Evolutionary conservation across 2,888 invertebrate genomes (phyloP).

Genomic region (Steinernema hermaphroditum): DNA sequence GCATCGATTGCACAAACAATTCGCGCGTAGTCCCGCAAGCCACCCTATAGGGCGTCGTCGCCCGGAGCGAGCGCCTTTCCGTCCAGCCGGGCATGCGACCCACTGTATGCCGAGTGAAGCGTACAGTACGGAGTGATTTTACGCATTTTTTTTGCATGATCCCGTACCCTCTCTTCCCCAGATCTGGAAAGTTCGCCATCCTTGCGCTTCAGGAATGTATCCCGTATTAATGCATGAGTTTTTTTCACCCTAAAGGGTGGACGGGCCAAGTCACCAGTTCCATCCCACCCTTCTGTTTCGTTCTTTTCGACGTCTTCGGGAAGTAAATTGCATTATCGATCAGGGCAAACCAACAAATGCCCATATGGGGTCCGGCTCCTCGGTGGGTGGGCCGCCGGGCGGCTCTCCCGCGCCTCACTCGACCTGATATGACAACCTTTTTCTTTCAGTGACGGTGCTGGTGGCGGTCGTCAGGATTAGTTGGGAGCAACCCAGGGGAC

Average conservation of each 20-base stretch:
- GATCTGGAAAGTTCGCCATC: constrained; percentile 2
- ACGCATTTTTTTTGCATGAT: background rate
- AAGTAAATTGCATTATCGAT: constrained; percentile 31
- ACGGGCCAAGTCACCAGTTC: constrained; percentile 7
- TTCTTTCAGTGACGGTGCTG: constrained; percentile 4
- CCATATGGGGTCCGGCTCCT: constrained; percentile 24
- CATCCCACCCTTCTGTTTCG: constrained; percentile 28
- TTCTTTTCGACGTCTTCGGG: constrained; percentile 26
- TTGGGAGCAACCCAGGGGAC: constrained; percentile 27
- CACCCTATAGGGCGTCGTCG: constrained; percentile 29
- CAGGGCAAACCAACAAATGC: constrained; percentile 30
- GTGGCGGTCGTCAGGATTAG: constrained; percentile 24
- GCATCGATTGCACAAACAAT: constrained; percentile 31
- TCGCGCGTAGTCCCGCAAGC: constrained; percentile 31
- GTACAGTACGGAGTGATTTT: background rate
- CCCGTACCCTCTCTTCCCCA: background rate
- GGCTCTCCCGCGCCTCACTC: constrained; percentile 29
- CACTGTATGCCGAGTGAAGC: background rate
- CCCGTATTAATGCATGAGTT: constrained; percentile 30
- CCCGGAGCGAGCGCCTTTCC: constrained; percentile 27
- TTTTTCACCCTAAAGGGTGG: constrained; percentile 26
- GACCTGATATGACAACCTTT: constrained; percentile 30
- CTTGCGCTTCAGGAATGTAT: constrained; percentile 19
- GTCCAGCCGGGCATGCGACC: constrained; percentile 2
- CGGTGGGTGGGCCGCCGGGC: constrained; percentile 23